Evolutionary conservation across 2,113 vertebrate species (phyloP).

Genomic region (Lasiurus borealis): DNA sequence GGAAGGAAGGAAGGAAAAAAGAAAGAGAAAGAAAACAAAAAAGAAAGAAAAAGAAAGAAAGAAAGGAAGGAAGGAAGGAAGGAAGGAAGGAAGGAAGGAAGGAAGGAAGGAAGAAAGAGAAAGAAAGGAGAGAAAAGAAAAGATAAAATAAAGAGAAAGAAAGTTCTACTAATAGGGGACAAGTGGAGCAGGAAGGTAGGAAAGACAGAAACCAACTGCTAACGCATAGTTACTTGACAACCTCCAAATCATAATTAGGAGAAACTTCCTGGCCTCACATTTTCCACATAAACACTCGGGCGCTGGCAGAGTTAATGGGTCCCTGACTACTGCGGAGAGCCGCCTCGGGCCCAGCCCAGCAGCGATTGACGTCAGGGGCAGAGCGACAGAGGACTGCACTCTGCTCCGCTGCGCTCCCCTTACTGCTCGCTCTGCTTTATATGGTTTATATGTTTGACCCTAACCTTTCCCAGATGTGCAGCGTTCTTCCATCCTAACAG

Average conservation of each 20-base stretch:
- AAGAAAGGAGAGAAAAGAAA: too few species aligned
- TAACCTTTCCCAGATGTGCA: constrained; percentile 91
- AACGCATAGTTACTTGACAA: constrained; percentile 82
- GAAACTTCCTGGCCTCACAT: constrained; percentile 89
- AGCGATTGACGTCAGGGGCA: constrained; percentile 87
- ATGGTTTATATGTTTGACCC: constrained; percentile 87
- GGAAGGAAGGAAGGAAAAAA: too few species aligned
- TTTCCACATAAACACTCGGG: constrained; percentile 89
- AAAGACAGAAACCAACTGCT: constrained; percentile 59
- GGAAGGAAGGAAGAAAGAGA: too few species aligned
- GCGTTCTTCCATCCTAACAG: constrained; percentile 76
- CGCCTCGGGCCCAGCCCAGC: constrained; percentile 81
- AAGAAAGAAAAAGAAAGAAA: too few species aligned
- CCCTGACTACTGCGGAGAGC: constrained; percentile 83
- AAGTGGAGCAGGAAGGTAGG: background rate
- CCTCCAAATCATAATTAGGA: constrained; percentile 85
- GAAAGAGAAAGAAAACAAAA: background rate
- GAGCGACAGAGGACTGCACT: constrained; percentile 84
- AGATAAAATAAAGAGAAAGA: too few species aligned
- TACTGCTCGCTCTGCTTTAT: too few species aligned
- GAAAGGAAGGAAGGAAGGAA: background rate
- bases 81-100: background rate
- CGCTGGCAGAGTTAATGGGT: constrained; percentile 85
- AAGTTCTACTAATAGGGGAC: background rate
- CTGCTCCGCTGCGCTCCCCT: constrained; percentile 83